These are phyloP conservation scores for Lathamus discolor DNA, from an alignment of 2,113 vertebrate species.

Conservation along the genomic window DNA sequence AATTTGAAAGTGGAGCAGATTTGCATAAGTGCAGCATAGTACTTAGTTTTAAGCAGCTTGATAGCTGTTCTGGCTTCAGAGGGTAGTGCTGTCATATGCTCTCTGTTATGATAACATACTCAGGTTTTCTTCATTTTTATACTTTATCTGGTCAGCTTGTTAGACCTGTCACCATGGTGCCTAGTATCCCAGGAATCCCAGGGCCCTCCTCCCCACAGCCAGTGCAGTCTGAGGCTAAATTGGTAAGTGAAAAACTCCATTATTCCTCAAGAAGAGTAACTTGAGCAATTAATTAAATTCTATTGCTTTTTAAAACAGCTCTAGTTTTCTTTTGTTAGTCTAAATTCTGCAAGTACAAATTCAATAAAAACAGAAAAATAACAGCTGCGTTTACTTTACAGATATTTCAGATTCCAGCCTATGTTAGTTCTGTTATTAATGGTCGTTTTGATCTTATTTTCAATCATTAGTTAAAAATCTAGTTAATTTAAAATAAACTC, in stretches of 20 bases:
- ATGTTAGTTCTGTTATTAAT: neutral
- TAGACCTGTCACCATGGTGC: constrained; percentile 99
- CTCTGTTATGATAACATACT: constrained; percentile 50
- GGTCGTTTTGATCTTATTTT: neutral
- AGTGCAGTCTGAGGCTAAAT: constrained; percentile 96
- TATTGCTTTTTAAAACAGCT: constrained; percentile 24
- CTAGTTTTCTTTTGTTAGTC: constrained; percentile 7
- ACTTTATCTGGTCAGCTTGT: constrained; percentile 86
- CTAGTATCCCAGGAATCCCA: constrained; percentile 97
- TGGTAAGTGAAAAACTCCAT: constrained; percentile 83
- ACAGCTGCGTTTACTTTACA: neutral
- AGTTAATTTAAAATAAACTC: neutral
- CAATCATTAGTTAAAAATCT: neutral
- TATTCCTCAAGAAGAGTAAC: constrained; percentile 55
- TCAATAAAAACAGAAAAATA: neutral
- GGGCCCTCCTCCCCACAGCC: constrained; percentile 94
- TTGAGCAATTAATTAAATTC: constrained; percentile 13
- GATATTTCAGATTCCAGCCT: neutral
- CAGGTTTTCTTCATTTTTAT: constrained; percentile 62
- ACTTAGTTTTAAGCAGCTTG: constrained; percentile 48
- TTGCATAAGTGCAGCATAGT: constrained; percentile 58
- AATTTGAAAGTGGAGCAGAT: constrained; percentile 63
- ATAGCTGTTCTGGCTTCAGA: constrained; percentile 55
- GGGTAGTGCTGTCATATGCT: constrained; percentile 50
- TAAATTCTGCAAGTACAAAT: constrained; percentile 3